These are phyloP conservation scores for Artibeus lituratus DNA, from an alignment of 2,797 vertebrate species.

Conservation along the genomic window DNA sequence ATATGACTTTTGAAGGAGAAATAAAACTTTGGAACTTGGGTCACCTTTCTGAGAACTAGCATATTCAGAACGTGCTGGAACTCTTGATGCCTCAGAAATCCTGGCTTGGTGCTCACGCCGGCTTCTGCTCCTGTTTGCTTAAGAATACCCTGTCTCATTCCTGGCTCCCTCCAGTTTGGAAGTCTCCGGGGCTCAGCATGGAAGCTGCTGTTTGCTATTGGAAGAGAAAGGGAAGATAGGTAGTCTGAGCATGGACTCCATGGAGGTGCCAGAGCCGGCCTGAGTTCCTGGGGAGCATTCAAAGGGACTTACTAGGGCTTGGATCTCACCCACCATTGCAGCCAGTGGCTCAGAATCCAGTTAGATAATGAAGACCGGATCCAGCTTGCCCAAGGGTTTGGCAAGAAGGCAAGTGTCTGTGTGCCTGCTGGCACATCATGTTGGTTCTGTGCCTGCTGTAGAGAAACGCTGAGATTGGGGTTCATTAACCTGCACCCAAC, in stretches of 20 bases:
- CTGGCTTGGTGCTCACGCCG: neutral
- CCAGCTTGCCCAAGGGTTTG: slow-evolving; percentile 67
- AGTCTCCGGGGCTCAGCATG: neutral
- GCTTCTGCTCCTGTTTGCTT: neutral
- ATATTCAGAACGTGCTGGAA: neutral
- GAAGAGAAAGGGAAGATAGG: neutral
- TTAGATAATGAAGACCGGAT: slow-evolving; percentile 53
- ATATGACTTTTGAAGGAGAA: neutral
- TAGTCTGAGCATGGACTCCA: neutral
- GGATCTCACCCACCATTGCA: slow-evolving; percentile 48
- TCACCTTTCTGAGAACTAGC: neutral
- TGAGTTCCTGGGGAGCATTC: slow-evolving; percentile 50
- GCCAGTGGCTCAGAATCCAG: slow-evolving; percentile 57
- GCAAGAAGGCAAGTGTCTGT: slow-evolving; percentile 39
- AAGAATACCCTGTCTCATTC: neutral
- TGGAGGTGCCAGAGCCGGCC: slow-evolving; percentile 10
- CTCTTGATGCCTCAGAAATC: neutral
- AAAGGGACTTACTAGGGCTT: slow-evolving; percentile 44
- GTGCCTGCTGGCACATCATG: neutral
- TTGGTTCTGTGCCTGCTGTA: slow-evolving; percentile 6
- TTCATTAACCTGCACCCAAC: neutral
- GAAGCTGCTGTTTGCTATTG: neutral
- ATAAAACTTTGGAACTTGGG: neutral
- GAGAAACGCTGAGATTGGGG: neutral
- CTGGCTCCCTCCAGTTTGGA: neutral